A percentile compares a stretch with the other conserved stretches of the same genome.
Conservation (phyloP, 2,797 vertebrate genomes). For the Salmo trutta region DNA sequence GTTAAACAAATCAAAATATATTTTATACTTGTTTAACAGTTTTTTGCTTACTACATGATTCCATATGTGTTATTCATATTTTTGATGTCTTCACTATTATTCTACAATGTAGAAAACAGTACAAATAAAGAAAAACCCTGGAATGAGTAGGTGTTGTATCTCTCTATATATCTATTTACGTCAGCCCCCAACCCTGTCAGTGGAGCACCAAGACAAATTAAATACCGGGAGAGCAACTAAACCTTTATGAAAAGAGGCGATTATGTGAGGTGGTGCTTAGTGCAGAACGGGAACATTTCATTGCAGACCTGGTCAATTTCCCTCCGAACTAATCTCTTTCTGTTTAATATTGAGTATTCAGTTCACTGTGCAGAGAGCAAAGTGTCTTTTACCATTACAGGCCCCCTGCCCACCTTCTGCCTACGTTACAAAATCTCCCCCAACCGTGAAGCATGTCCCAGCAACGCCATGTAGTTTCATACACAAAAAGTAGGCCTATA, state of each 20-base stretch:
- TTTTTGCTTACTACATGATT: too few species aligned
- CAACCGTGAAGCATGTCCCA: neutral
- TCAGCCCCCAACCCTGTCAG: neutral
- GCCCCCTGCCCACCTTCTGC: neutral
- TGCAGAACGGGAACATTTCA: neutral
- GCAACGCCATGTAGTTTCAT: neutral
- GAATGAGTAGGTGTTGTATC: too few species aligned
- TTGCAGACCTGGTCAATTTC: neutral
- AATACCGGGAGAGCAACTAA: neutral
- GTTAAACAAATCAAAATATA: too few species aligned
- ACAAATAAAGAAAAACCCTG: too few species aligned
- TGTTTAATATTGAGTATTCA: conserved; percentile 5
- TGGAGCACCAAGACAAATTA: neutral
- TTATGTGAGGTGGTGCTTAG: neutral
- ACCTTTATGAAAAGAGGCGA: neutral
- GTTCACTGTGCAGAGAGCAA: neutral
- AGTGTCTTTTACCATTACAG: neutral
- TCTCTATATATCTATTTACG: neutral
- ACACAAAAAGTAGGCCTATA: neutral
- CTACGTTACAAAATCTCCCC: neutral
- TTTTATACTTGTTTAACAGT: too few species aligned
- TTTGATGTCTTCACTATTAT: too few species aligned
- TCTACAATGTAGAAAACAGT: too few species aligned
- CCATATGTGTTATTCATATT: too few species aligned
- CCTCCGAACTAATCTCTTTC: conserved; percentile 1